Conservation (phyloP, 2,797 vertebrate genomes). For the Amblyraja radiata region DNA sequence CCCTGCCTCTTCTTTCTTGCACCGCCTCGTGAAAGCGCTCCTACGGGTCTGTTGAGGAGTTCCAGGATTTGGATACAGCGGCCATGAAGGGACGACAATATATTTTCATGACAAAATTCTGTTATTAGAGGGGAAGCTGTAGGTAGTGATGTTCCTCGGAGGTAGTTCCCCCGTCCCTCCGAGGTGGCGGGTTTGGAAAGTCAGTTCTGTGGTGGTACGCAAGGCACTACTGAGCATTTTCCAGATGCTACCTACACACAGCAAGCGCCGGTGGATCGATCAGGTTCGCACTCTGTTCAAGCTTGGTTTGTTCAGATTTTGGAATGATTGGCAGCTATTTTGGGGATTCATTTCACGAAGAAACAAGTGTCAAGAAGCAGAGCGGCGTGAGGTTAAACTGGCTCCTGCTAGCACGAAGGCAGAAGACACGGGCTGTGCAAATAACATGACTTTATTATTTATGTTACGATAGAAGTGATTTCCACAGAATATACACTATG, state of each 20-base stretch:
- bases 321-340: not conserved
- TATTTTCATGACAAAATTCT: no score
- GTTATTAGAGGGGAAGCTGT: no score
- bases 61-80: no score
- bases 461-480: conserved; percentile 55
- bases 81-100: no score
- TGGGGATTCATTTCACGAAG: not conserved
- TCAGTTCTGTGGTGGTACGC: no score
- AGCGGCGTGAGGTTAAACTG: no score
- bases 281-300: not conserved
- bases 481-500: conserved; percentile 62
- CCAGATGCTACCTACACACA: not conserved
- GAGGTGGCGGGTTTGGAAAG: no score
- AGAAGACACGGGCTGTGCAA: conserved; percentile 47
- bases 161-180: no score
- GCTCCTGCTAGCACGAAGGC: not conserved
- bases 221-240: not conserved
- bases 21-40: no score
- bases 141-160: no score
- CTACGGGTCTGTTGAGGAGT: no score
- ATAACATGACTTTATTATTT: conserved; percentile 63
- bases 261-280: not conserved
- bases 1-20: no score
- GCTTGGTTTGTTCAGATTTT: not conserved
- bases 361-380: not conserved